Percentiles rank a stretch among this genome's conserved stretches.
Conservation (phyloP, 2,113 vertebrate species). For the Tapirus terrestris region DNA sequence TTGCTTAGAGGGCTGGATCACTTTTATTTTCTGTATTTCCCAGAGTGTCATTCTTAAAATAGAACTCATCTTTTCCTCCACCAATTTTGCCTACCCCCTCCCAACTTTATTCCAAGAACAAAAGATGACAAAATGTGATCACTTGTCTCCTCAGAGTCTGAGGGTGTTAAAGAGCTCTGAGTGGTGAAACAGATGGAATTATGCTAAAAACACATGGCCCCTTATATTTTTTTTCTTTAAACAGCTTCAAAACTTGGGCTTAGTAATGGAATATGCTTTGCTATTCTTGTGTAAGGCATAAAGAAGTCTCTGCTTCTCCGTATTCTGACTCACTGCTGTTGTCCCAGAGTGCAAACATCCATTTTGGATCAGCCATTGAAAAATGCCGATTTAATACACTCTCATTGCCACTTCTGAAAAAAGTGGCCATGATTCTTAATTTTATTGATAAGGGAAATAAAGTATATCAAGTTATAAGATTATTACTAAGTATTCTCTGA, state of each 20-base stretch:
- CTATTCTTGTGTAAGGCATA: not conserved
- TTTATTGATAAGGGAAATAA: not conserved
- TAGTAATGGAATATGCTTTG: slow-evolving; percentile 16
- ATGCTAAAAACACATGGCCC: slow-evolving; percentile 67
- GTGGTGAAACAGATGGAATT: slow-evolving; percentile 70
- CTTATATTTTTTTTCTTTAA: slow-evolving; percentile 59
- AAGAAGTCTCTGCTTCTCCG: not conserved
- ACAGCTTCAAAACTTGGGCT: slow-evolving; percentile 52
- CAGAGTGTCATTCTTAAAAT: slow-evolving; percentile 56
- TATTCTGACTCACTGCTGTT: not conserved
- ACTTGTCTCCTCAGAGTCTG: slow-evolving; percentile 63
- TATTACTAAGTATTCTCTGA: not conserved
- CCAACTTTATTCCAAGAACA: slow-evolving; percentile 49
- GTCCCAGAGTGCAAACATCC: not conserved
- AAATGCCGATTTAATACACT: not conserved
- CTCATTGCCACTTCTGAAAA: not conserved
- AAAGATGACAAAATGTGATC: slow-evolving; percentile 68
- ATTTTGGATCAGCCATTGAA: not conserved
- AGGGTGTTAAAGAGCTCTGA: slow-evolving; percentile 61
- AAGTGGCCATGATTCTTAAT: not conserved
- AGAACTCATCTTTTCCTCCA: slow-evolving; percentile 51
- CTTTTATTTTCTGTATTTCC: slow-evolving; percentile 58
- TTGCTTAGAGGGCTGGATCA: not conserved
- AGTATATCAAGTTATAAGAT: not conserved
- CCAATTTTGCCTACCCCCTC: not conserved